Percentiles rank a stretch among this genome's conserved stretches.
Evolutionary conservation across 1,140 invertebrate species (phyloP).

Genomic region (Tribolium castaneum): DNA sequence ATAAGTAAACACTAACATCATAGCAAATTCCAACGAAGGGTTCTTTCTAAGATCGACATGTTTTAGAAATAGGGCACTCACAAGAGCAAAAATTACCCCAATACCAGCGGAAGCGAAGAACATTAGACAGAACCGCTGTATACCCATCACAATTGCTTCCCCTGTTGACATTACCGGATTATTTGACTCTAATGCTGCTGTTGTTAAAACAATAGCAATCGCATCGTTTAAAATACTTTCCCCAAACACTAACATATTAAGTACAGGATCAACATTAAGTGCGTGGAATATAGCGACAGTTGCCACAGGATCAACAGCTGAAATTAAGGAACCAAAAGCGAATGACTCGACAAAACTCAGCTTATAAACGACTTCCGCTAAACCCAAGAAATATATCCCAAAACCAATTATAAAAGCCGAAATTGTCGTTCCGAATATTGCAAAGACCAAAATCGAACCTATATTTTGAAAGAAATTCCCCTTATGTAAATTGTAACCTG

Average conservation of each 20-base stretch:
- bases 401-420: slow-evolving; percentile 95
- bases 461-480: slow-evolving; percentile 99
- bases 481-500: slow-evolving; percentile 98
- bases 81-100: slow-evolving; percentile 94
- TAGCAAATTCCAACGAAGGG: slow-evolving; percentile 97
- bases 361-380: slow-evolving; percentile 90
- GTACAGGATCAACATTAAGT: slow-evolving; percentile 91
- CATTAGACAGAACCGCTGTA: slow-evolving; percentile 95
- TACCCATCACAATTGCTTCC: slow-evolving; percentile 88
- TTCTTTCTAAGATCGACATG: slow-evolving; percentile 97
- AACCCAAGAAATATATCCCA: slow-evolving; percentile 92
- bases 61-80: slow-evolving; percentile 94
- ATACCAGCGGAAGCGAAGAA: slow-evolving; percentile 98
- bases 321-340: slow-evolving; percentile 97
- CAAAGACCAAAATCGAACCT: slow-evolving; percentile 94
- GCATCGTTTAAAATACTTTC: slow-evolving; percentile 99
- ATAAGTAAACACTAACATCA: slow-evolving; percentile 99
- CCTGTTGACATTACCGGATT: slow-evolving; percentile 78
- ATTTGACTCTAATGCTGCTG: slow-evolving; percentile 84
- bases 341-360: slow-evolving; percentile 96
- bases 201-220: slow-evolving; percentile 96
- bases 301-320: slow-evolving; percentile 98
- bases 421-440: slow-evolving; percentile 95
- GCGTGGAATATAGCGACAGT: slow-evolving; percentile 99
- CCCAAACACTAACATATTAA: slow-evolving; percentile 99